phyloP scores from a whole-genome alignment of 2,888 invertebrate species.

The Nomada ruficornis region DNA sequence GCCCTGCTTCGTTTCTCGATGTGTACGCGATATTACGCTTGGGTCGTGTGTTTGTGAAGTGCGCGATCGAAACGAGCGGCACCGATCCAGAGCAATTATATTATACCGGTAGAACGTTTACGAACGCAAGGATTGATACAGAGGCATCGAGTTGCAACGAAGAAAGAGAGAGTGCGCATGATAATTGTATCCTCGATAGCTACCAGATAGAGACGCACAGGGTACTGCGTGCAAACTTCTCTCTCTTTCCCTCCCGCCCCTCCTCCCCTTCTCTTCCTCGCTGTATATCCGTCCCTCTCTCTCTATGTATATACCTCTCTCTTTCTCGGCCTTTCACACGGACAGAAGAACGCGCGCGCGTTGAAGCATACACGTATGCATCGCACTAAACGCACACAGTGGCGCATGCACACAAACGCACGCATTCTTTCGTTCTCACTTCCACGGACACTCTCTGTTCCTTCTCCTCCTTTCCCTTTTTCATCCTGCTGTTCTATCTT shows the following conservation, averaged over 20 bases:
- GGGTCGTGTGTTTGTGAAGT: conserved; percentile 39
- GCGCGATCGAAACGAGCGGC: conserved; percentile 53
- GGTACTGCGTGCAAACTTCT: conserved; percentile 59
- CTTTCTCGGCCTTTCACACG: not conserved
- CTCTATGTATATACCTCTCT: not conserved
- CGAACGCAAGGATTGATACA: conserved; percentile 41
- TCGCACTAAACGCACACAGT: not conserved
- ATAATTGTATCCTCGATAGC: conserved; percentile 60
- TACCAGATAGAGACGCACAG: conserved; percentile 60
- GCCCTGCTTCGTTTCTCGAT: conserved; percentile 44
- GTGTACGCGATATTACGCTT: conserved; percentile 40
- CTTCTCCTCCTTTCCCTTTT: conserved; percentile 36
- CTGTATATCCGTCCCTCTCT: too few relatives aligned
- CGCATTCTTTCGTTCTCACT: conserved; percentile 11
- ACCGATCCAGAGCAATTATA: conserved; percentile 55
- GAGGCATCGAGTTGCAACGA: conserved; percentile 41
- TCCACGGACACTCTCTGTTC: not conserved
- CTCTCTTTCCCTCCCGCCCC: conserved; percentile 14
- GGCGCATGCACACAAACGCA: not conserved
- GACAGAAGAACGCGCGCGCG: not conserved
- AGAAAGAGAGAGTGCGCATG: conserved; percentile 54
- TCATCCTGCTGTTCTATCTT: conserved; percentile 42
- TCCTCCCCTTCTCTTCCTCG: not conserved
- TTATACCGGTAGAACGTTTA: conserved; percentile 62
- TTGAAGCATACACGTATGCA: not conserved